Conservation (phyloP, 2,888 invertebrate species). For the Apodemia hepburni region DNA sequence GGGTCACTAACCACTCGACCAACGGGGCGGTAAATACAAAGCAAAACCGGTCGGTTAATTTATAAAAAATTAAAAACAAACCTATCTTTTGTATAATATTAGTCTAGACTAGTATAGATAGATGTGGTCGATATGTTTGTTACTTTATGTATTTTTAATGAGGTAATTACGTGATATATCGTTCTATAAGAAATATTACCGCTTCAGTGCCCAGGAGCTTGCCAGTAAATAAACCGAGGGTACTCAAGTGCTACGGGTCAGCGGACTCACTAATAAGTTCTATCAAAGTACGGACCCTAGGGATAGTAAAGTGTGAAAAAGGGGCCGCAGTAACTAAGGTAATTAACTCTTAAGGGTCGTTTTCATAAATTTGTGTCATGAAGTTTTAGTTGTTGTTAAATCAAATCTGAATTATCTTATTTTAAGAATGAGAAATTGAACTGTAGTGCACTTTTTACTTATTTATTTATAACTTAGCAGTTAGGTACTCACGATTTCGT, state of each 20-base stretch:
- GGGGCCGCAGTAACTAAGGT: conserved; percentile 25
- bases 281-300: conserved; percentile 45
- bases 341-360: conserved; percentile 25
- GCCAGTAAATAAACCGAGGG: conserved; percentile 37
- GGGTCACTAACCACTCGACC: no score
- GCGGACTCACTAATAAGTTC: conserved; percentile 56
- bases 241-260: conserved; percentile 56
- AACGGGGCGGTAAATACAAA: no score
- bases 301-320: conserved; percentile 35
- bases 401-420: no score
- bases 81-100: no score
- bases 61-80: no score
- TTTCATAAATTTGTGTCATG: conserved; percentile 13
- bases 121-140: no score
- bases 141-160: background rate
- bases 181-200: conserved; percentile 17
- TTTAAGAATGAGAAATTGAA: no score
- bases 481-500: no score
- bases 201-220: conserved; percentile 23
- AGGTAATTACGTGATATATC: conserved; percentile 13
- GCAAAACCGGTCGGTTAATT: no score
- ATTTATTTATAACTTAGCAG: no score
- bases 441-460: no score
- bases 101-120: no score
- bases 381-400: background rate